Base-by-base conservation (phyloP, 2,888 invertebrate genomes). In the Hirudinaria manillensis region DNA sequence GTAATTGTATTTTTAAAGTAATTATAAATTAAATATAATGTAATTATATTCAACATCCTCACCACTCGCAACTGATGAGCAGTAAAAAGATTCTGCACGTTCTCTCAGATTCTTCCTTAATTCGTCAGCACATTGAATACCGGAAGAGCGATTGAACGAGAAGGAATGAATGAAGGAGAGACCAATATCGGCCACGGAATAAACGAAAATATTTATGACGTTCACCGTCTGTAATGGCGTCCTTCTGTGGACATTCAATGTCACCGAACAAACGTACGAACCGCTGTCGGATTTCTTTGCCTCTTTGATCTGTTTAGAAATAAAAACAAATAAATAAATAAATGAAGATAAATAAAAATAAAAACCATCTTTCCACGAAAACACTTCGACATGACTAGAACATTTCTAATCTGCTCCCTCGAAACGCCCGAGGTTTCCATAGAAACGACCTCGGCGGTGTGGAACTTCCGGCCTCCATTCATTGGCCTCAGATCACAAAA, bases 211-310 rank as follows among this genome's bases (percentile, higher is more conserved):
- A 34, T 68, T 68, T 2, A 68, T 68, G 68, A 34, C 29, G 36
- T 68, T 68, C 29, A 34, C 3, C 68, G 34, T 32, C 3, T 68
- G n/a, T 16, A 68, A 2, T 0, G 61, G 4, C 21, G 61, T 61
- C 27, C 45, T 45, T 45, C 45, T 45, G 45, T 45, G 3, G 45
- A 45, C 16, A 16, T 45, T 61, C n/a, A 61, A 3, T 68, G 68
- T 29, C n/a, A 68, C 68, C 32, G 68, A 34, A 29, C 68, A 68
- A 6, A 32, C 6, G 68, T 68, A 68, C 32, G 32, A n/a, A n/a
- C 68, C 68, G 36, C 16, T 68, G 36, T 68, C 68, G 10, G n/a
- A n/a, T 34, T 29, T n/a, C 13, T 24, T 24, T 32, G 36, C 29
- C 32, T 36, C 68, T 24, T 34, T 68, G 32, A 68, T 68, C 68